phyloP scores from a whole-genome alignment of 2,797 vertebrate genomes.

The Myotis findleyi region DNA sequence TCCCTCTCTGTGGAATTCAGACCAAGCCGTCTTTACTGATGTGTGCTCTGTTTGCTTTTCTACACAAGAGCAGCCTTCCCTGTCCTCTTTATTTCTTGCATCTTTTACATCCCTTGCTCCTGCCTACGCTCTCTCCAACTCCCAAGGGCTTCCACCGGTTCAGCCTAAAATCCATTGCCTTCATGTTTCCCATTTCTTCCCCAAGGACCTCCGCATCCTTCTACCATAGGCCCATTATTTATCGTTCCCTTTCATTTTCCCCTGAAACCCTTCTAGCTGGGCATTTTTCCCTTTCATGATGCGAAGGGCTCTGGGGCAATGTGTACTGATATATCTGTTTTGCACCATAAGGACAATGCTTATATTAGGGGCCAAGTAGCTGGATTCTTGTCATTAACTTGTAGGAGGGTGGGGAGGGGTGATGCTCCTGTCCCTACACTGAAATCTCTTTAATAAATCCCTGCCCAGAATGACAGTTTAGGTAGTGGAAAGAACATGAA shows the following conservation, averaged over 20 bases:
- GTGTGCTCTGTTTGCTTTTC: not conserved
- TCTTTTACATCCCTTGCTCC: not conserved
- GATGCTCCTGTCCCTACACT: not conserved
- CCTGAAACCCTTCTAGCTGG: conserved; percentile 24
- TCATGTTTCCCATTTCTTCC: conserved; percentile 32
- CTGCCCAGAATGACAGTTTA: not conserved
- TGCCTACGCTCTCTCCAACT: not conserved
- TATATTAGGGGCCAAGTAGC: not conserved
- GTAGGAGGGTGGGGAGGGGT: not conserved
- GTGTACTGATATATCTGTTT: conserved; percentile 56
- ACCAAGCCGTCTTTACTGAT: not conserved
- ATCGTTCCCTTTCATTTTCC: conserved; percentile 37
- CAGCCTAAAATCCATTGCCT: not conserved
- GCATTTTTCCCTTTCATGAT: conserved; percentile 47
- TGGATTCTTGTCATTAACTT: conserved; percentile 29
- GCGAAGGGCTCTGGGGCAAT: conserved; percentile 18
- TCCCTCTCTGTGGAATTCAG: conserved; percentile 46
- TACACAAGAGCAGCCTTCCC: not conserved
- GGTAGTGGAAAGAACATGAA: not conserved
- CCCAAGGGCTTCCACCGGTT: not conserved
- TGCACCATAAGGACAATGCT: not conserved
- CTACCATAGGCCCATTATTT: conserved; percentile 5
- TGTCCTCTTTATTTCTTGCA: not conserved
- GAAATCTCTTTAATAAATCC: conserved; percentile 19
- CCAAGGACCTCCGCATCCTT: conserved; percentile 3